Percentiles rank a stretch among this genome's conserved stretches.
phyloP scores from a whole-genome alignment of 2,888 invertebrate species.

The Gymnosoma rotundatum region DNA sequence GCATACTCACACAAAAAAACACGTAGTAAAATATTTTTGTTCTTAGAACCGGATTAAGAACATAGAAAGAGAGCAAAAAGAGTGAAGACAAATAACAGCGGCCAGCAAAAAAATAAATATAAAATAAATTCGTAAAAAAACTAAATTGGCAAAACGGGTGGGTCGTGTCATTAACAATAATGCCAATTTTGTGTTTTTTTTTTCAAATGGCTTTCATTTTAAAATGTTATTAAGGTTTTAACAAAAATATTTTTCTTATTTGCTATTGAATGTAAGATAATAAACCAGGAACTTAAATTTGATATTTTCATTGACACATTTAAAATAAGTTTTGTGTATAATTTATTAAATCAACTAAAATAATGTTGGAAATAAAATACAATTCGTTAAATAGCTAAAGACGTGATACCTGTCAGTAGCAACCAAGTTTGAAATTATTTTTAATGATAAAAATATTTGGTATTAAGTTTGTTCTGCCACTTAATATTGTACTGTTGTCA shows the following conservation, averaged over 20 bases:
- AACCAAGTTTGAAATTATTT: not conserved
- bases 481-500: too few species aligned
- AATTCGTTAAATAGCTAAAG: too few species aligned
- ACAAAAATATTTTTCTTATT: too few species aligned
- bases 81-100: slow-evolving; percentile 6
- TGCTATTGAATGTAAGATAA: too few species aligned
- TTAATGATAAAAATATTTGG: too few species aligned
- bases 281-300: too few species aligned
- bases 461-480: too few species aligned
- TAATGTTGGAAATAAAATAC: too few species aligned
- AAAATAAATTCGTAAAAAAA: slow-evolving; percentile 36
- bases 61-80: slow-evolving; percentile 37
- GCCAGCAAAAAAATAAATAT: not conserved
- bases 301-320: too few species aligned
- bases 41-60: slow-evolving; percentile 49
- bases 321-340: too few species aligned
- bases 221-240: not conserved
- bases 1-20: not conserved
- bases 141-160: slow-evolving; percentile 62
- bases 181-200: slow-evolving; percentile 49
- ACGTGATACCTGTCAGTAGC: too few species aligned
- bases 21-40: not conserved
- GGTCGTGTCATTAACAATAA: slow-evolving; percentile 47
- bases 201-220: slow-evolving; percentile 20
- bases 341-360: too few species aligned